These are phyloP conservation scores for Agrotis exclamationis DNA, from an alignment of 2,888 invertebrate species.

Conservation along the genomic window DNA sequence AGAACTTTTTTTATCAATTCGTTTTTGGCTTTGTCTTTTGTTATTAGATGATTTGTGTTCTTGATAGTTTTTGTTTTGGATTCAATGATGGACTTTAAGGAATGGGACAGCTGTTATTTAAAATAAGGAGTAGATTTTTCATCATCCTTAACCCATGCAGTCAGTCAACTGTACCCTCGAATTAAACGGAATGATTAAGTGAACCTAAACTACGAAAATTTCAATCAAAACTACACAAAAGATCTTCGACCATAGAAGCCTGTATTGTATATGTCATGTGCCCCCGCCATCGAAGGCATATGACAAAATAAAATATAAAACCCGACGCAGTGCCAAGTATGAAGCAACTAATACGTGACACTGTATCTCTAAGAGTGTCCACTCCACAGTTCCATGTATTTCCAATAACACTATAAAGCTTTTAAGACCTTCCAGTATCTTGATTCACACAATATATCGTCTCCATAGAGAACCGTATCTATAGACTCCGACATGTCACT, in stretches of 20 bases:
- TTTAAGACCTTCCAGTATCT: conserved; percentile 27
- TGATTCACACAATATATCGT: conserved; percentile 11
- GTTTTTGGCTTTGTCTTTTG: conserved; percentile 56
- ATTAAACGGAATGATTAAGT: not conserved
- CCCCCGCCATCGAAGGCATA: not conserved
- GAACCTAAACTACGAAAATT: not conserved
- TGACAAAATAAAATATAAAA: not conserved
- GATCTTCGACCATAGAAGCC: not conserved
- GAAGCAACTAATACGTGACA: conserved; percentile 12
- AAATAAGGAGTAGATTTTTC: not conserved
- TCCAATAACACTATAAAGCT: conserved; percentile 25
- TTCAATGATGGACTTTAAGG: conserved; percentile 20
- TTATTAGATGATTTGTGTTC: conserved; percentile 58
- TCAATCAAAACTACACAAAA: conserved; percentile 2
- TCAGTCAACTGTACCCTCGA: too few species aligned
- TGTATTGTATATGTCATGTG: too few species aligned
- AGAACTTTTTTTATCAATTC: conserved; percentile 59
- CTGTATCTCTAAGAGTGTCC: conserved; percentile 3
- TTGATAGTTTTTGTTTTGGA: conserved; percentile 32
- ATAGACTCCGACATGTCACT: not conserved
- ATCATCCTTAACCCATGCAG: too few species aligned
- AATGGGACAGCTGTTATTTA: conserved; percentile 13
- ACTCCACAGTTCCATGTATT: not conserved
- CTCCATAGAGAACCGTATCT: conserved; percentile 11
- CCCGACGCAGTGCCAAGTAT: not conserved